Evolutionary conservation across 1,140 invertebrate species (phyloP).

Genomic region (Apis mellifera): DNA sequence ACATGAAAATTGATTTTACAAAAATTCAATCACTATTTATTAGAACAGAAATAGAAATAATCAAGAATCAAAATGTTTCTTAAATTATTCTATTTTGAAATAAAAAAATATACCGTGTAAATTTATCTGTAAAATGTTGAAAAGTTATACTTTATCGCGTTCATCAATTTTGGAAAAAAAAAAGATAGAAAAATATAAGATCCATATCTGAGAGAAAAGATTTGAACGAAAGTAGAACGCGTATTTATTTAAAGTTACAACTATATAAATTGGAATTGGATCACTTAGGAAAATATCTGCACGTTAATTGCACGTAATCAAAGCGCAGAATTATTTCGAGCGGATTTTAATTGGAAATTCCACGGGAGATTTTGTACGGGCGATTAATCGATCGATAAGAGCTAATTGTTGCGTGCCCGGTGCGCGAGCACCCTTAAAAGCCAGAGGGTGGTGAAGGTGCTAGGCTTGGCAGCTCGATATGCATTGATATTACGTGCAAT

Average conservation of each 20-base stretch:
- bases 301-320: constrained; percentile 57
- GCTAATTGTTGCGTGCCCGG: constrained; percentile 46
- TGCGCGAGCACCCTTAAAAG: constrained; percentile 37
- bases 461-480: constrained; percentile 23
- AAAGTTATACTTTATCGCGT: too few species aligned
- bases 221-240: background rate
- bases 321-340: constrained; percentile 58
- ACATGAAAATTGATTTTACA: background rate
- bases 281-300: constrained; percentile 21
- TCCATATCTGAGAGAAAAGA: background rate
- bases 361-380: constrained; percentile 35
- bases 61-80: too few species aligned
- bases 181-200: too few species aligned
- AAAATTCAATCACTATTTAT: background rate
- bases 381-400: constrained; percentile 59
- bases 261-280: constrained; percentile 36
- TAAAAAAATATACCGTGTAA: too few species aligned
- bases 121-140: too few species aligned
- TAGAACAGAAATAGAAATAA: too few species aligned
- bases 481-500: constrained; percentile 28
- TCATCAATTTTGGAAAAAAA: too few species aligned
- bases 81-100: too few species aligned
- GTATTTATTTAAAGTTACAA: constrained; percentile 18
- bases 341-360: constrained; percentile 66
- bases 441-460: constrained; percentile 30